Conservation (phyloP, 2,888 invertebrate species). For the Andrena hattorfiana region DNA sequence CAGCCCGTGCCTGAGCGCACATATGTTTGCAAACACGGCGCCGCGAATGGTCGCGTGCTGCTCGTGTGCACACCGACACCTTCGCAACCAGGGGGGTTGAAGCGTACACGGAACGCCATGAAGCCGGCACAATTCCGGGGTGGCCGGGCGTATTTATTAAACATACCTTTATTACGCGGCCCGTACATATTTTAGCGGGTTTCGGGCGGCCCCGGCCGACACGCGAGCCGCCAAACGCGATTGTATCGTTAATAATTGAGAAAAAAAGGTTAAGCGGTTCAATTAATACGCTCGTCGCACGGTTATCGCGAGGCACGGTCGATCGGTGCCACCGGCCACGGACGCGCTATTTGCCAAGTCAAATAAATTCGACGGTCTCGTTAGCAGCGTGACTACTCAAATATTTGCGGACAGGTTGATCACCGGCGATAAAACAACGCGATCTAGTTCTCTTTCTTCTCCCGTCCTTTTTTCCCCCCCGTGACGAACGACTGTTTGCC, state of each 20-base stretch:
- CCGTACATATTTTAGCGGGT: constrained; percentile 79
- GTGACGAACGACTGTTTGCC: background rate
- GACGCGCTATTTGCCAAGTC: constrained; percentile 7
- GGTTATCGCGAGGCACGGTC: constrained; percentile 29
- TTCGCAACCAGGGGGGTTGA: background rate
- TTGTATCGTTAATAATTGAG: constrained; percentile 61
- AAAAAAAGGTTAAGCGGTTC: constrained; percentile 57
- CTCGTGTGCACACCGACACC: background rate
- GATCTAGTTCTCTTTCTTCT: background rate
- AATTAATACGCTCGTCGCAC: constrained; percentile 40
- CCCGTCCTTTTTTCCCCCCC: background rate
- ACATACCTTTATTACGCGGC: constrained; percentile 81
- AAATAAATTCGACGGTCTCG: constrained; percentile 49
- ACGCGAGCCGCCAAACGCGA: constrained; percentile 57
- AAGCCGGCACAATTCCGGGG: constrained; percentile 55
- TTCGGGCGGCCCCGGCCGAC: constrained; percentile 67
- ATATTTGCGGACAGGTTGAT: constrained; percentile 30
- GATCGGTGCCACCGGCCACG: constrained; percentile 10
- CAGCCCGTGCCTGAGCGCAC: no score
- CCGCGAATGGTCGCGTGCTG: constrained; percentile 8
- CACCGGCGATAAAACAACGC: constrained; percentile 19
- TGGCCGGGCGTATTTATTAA: constrained; percentile 76
- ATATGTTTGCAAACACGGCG: background rate
- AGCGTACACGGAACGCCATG: constrained; percentile 31
- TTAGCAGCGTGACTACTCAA: constrained; percentile 44